Conservation (phyloP, 2,888 invertebrate genomes). For the Synergus itoensis region DNA sequence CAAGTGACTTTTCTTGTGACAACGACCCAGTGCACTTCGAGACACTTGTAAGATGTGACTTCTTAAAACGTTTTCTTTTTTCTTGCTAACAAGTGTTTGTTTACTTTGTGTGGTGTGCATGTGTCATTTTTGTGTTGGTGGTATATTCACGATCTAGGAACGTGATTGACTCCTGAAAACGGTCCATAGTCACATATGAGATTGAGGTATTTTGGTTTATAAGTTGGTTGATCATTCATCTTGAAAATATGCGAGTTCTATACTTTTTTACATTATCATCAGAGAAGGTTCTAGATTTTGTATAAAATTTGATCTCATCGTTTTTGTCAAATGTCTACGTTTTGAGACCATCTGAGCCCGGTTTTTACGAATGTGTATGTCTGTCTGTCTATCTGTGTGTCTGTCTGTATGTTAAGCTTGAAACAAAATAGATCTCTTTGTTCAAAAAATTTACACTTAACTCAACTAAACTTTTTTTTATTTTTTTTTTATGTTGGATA, state of each 20-base stretch:
- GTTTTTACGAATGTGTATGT: no score
- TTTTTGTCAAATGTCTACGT: no score
- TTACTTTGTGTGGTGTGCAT: conserved; percentile 33
- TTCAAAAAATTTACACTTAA: background rate
- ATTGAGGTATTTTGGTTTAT: conserved; percentile 39
- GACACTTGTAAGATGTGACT: conserved; percentile 38
- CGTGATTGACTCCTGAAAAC: conserved; percentile 46
- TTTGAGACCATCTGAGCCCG: no score
- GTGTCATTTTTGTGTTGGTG: conserved; percentile 41
- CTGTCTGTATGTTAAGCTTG: background rate
- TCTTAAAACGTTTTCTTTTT: conserved; percentile 12
- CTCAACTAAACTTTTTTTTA: background rate
- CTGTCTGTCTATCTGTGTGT: no score
- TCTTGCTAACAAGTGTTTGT: conserved; percentile 22
- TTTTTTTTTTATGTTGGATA: background rate
- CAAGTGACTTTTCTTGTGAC: background rate
- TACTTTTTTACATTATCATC: background rate
- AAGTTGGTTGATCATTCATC: background rate
- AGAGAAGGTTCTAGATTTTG: no score
- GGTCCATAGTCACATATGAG: conserved; percentile 48
- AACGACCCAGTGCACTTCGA: background rate
- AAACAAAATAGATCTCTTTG: background rate
- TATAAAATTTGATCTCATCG: no score
- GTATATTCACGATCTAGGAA: conserved; percentile 49
- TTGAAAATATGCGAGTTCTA: background rate